phyloP scores from a whole-genome alignment of 2,888 invertebrate genomes.

The Belgica antarctica region DNA sequence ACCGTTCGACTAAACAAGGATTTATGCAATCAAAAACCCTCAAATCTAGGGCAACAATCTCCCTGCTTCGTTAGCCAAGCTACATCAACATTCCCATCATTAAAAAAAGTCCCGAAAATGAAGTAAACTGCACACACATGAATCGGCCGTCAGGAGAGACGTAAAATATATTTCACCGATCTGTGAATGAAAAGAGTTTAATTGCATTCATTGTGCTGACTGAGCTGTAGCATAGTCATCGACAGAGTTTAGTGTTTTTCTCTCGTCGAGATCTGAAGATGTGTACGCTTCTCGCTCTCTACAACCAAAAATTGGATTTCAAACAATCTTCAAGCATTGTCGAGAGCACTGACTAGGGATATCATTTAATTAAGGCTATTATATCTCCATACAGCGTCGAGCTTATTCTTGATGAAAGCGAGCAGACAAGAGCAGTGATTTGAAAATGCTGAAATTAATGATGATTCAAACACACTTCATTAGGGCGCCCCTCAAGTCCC shows the following conservation, averaged over 20 bases:
- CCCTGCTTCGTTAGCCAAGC: no score
- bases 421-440: conserved; percentile 8
- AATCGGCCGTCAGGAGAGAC: conserved; percentile 26
- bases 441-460: conserved; percentile 8
- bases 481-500: not conserved
- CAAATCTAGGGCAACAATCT: no score
- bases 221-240: conserved; percentile 30
- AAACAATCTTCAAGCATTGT: conserved; percentile 29
- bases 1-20: no score
- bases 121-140: conserved; percentile 1
- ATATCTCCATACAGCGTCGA: conserved; percentile 5
- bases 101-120: not conserved
- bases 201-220: conserved; percentile 44
- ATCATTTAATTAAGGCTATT: conserved; percentile 43
- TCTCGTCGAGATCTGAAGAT: not conserved
- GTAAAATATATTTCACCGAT: not conserved
- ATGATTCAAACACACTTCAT: conserved; percentile 16
- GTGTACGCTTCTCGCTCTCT: conserved; percentile 27
- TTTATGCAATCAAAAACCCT: no score
- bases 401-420: not conserved
- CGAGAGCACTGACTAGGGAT: conserved; percentile 33
- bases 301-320: conserved; percentile 30
- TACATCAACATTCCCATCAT: no score
- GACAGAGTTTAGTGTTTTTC: conserved; percentile 11
- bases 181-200: conserved; percentile 43